A percentile compares a stretch with the other conserved stretches of the same genome.
Evolutionary conservation across 1,140 invertebrate genomes (phyloP).

Genomic region (Conus betulinus): DNA sequence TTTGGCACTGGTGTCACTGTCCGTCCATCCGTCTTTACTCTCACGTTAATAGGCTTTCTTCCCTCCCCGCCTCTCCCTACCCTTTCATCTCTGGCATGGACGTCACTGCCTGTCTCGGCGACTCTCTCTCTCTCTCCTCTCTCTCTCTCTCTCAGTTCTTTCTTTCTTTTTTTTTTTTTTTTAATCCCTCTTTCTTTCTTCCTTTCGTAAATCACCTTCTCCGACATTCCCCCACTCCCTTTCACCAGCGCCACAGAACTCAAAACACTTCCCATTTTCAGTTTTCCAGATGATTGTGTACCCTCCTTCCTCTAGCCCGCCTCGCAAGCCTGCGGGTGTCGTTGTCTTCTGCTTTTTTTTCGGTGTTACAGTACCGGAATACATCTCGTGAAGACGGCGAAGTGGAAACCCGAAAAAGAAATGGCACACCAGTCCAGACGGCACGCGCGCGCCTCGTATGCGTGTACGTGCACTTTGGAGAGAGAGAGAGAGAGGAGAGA

Average conservation of each 20-base stretch:
- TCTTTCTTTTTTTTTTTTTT: too few species aligned
- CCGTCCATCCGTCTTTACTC: constrained; percentile 17
- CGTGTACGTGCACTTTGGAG: background rate
- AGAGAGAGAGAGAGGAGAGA: background rate
- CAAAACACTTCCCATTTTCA: background rate
- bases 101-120: background rate
- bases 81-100: background rate
- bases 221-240: background rate
- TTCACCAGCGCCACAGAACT: background rate
- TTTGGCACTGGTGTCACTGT: constrained; percentile 11
- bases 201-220: background rate
- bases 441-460: too few species aligned
- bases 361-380: too few species aligned
- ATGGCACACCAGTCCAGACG: too few species aligned
- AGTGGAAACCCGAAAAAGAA: too few species aligned
- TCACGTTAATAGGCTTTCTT: constrained; percentile 16
- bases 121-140: background rate
- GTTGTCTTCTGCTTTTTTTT: too few species aligned
- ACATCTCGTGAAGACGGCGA: too few species aligned
- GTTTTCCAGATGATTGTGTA: background rate
- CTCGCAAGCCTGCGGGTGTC: too few species aligned
- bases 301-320: too few species aligned
- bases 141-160: too few species aligned
- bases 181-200: background rate
- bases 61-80: background rate